Evolutionary conservation across 2,888 invertebrate genomes (phyloP).

Genomic region (Cheilosia scutellata): DNA sequence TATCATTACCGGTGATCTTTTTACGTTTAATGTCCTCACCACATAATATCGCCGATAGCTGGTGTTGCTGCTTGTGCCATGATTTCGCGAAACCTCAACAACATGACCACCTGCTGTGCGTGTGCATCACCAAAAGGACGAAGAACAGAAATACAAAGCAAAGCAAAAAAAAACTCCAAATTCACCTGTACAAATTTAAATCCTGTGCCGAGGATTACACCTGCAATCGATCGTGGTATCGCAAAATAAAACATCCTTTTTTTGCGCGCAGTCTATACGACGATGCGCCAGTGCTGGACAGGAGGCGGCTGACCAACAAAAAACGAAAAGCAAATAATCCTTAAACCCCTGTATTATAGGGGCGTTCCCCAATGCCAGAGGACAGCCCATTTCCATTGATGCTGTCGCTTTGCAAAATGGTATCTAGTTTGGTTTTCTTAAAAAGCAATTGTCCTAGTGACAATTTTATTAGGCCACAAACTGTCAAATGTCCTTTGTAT

Average conservation of each 20-base stretch:
- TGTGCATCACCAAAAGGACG: slow-evolving; percentile 69
- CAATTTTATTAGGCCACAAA: slow-evolving; percentile 65
- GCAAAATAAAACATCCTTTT: slow-evolving; percentile 70
- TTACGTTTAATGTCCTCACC: slow-evolving; percentile 57
- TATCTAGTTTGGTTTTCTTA: slow-evolving; percentile 14
- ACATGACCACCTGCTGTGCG: slow-evolving; percentile 73
- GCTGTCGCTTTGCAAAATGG: not conserved
- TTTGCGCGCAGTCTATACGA: slow-evolving; percentile 29
- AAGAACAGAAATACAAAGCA: slow-evolving; percentile 39
- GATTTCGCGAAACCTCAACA: slow-evolving; percentile 67
- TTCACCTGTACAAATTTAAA: slow-evolving; percentile 76
- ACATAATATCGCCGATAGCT: slow-evolving; percentile 51
- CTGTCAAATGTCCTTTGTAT: slow-evolving; percentile 23
- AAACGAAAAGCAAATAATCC: slow-evolving; percentile 71
- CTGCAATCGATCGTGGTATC: slow-evolving; percentile 72
- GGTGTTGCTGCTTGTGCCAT: slow-evolving; percentile 19
- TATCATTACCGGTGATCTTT: slow-evolving; percentile 54
- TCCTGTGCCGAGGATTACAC: slow-evolving; percentile 74
- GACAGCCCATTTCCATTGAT: slow-evolving; percentile 61
- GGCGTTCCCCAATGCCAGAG: slow-evolving; percentile 65
- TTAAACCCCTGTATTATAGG: slow-evolving; percentile 62
- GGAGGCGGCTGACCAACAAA: slow-evolving; percentile 45
- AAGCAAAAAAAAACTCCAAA: slow-evolving; percentile 30
- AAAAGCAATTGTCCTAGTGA: slow-evolving; percentile 33
- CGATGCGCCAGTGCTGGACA: slow-evolving; percentile 44